Evolutionary conservation across 2,113 vertebrate species (phyloP).

Genomic region (Megaleporinus macrocephalus): DNA sequence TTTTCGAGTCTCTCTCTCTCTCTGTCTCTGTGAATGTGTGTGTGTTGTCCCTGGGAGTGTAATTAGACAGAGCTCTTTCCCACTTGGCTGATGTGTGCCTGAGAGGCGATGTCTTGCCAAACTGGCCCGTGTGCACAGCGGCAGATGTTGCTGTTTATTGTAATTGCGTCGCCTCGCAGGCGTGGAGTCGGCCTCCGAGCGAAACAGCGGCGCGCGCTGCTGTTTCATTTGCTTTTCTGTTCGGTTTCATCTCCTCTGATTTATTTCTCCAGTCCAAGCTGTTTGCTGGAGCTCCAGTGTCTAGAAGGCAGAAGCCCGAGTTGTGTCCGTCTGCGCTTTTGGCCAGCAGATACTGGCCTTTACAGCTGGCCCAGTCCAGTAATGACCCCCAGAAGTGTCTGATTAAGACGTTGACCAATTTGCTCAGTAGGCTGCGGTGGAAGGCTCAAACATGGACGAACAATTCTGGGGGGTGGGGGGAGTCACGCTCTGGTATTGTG

Average conservation of each 20-base stretch:
- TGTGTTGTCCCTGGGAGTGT: slow-evolving; percentile 35
- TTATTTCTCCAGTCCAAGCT: neutral
- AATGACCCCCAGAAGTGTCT: slow-evolving; percentile 51
- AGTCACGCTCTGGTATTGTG: too few species aligned
- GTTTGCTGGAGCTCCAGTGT: slow-evolving; percentile 15
- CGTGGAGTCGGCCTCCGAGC: slow-evolving; percentile 31
- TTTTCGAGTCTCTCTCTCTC: neutral
- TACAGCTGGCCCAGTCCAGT: slow-evolving; percentile 25
- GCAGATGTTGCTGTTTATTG: slow-evolving; percentile 52
- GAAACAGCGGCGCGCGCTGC: slow-evolving; percentile 16
- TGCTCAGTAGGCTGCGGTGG: slow-evolving; percentile 35
- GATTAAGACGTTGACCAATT: slow-evolving; percentile 49
- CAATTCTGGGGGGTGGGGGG: too few species aligned
- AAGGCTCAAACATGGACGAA: too few species aligned
- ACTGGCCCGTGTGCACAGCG: slow-evolving; percentile 20
- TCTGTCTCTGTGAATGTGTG: slow-evolving; percentile 4
- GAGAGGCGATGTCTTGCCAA: slow-evolving; percentile 37
- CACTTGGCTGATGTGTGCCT: slow-evolving; percentile 51
- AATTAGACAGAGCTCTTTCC: slow-evolving; percentile 45
- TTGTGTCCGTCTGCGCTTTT: slow-evolving; percentile 9
- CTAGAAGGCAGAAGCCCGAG: slow-evolving; percentile 27
- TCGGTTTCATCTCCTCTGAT: slow-evolving; percentile 33
- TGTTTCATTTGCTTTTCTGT: slow-evolving; percentile 25
- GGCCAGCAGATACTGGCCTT: slow-evolving; percentile 29
- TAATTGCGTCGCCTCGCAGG: slow-evolving; percentile 37